Evolutionary conservation across 2,888 invertebrate genomes (phyloP), one percentile per base, ranked within the genome.

Genomic region (Hybos culiciformis): DNA sequence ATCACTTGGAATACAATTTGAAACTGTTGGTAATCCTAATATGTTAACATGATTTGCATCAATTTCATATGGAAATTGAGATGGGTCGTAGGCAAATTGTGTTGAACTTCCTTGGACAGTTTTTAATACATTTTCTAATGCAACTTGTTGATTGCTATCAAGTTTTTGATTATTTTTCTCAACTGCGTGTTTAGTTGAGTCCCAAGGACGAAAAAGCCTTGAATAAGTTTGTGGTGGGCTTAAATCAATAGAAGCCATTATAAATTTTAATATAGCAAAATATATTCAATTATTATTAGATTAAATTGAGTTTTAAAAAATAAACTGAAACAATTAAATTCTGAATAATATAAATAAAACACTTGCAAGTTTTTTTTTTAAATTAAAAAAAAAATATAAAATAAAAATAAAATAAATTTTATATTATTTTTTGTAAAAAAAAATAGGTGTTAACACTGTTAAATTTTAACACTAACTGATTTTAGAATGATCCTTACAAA

Each of bases 151-250:
- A 21, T 7, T 37, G 4, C 12, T 24, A 17, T 8, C 9, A n/a
- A 24, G 8, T 14, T 4, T 17, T 26, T 38, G 9, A 38, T 21
- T 37, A 21, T 38, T 14, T 32, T 15, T 31, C 17, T 32, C 31
- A 12, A 3, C n/a, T 5, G 15, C 20, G 2, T n/a, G 9, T 51
- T 47, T 49, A 12, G 20, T 69, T 48, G 66, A 66, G 59, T 76
- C 76, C 76, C 76, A 77, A 44, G 76, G 76, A 52, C 76, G 70
- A 54, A 77, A 77, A 17, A 77, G 63, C 53, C 75, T 69, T 34
- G 74, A 72, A 49, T 66, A 67, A 48, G 66, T 67, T 60, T 68
- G 66, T 41, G 67, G 66, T 36, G 63, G 62, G 47, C 59, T 56
- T 48, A 58, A 51, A 47, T 59, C 60, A 42, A 61, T 50, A 26